Percentiles rank a stretch among this genome's conserved stretches.
Evolutionary conservation across 1,140 invertebrate genomes (phyloP).

Genomic region (Hypsibius dujardini): DNA sequence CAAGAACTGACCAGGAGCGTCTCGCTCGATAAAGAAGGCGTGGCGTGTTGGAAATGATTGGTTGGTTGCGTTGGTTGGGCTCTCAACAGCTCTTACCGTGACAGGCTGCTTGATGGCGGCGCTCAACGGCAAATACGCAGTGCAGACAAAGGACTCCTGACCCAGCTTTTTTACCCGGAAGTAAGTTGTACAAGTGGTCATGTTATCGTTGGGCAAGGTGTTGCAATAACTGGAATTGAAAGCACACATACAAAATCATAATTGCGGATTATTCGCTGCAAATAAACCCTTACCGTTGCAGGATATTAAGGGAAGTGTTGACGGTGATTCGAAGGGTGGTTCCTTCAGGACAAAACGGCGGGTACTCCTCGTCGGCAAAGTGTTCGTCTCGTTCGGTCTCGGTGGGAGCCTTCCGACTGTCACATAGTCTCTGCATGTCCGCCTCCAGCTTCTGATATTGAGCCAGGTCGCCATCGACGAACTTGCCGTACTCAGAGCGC

Average conservation of each 20-base stretch:
- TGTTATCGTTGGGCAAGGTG: conserved; percentile 6
- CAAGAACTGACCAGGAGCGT: no score
- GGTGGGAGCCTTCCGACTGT: not conserved
- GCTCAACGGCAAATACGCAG: not conserved
- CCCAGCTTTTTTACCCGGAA: not conserved
- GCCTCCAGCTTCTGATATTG: conserved; percentile 1
- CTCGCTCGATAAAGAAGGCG: no score
- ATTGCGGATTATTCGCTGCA: not conserved
- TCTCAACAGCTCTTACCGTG: not conserved
- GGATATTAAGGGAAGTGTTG: not conserved
- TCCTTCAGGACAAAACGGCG: not conserved
- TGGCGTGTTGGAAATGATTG: no score
- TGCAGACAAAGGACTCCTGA: not conserved
- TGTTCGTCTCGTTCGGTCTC: not conserved
- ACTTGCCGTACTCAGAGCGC: not conserved
- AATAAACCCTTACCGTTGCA: not conserved
- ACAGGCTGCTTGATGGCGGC: not conserved
- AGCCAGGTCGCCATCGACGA: not conserved
- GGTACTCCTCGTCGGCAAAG: conserved; percentile 14
- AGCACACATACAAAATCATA: not conserved
- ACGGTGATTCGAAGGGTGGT: not conserved
- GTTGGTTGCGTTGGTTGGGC: not conserved
- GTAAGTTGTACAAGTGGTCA: not conserved
- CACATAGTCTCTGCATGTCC: not conserved
- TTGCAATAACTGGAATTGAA: conserved; percentile 6